A percentile compares a stretch with the other conserved stretches of the same genome.
phyloP scores from a whole-genome alignment of 1,140 invertebrate genomes.

The Microplitis demolitor region DNA sequence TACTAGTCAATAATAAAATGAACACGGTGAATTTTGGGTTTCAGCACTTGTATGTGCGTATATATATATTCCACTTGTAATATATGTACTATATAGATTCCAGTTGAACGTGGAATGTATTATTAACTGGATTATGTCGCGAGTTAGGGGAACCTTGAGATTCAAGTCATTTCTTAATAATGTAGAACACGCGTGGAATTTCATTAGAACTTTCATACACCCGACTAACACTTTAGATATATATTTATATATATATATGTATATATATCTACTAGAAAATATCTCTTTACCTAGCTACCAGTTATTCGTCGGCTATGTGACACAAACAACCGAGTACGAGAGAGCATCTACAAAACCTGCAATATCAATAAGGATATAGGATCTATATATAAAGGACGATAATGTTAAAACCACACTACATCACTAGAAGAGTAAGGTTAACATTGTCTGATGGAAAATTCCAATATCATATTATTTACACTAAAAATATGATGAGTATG shows the following conservation, averaged over 20 bases:
- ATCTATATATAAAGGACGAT: no score
- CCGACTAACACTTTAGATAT: not conserved
- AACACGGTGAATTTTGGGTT: no score
- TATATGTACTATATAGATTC: conserved; percentile 16
- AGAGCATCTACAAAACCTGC: no score
- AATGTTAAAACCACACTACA: no score
- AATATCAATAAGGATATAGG: no score
- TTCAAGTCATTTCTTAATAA: conserved; percentile 30
- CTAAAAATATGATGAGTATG: no score
- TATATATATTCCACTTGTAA: not conserved
- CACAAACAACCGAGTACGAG: no score
- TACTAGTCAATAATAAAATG: no score
- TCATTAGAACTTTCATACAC: conserved; percentile 29
- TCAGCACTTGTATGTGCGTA: no score
- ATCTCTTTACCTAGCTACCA: not conserved
- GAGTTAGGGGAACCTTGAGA: not conserved
- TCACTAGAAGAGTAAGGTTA: no score
- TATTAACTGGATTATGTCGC: conserved; percentile 5
- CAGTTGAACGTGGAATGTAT: not conserved
- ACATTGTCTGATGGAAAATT: not conserved
- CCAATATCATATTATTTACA: not conserved
- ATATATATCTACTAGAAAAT: not conserved
- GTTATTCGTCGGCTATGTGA: not conserved
- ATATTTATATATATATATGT: not conserved
- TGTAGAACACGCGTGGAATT: conserved; percentile 24